Base-by-base conservation (phyloP, 2,888 invertebrate species). In the Dugesia japonica region DNA sequence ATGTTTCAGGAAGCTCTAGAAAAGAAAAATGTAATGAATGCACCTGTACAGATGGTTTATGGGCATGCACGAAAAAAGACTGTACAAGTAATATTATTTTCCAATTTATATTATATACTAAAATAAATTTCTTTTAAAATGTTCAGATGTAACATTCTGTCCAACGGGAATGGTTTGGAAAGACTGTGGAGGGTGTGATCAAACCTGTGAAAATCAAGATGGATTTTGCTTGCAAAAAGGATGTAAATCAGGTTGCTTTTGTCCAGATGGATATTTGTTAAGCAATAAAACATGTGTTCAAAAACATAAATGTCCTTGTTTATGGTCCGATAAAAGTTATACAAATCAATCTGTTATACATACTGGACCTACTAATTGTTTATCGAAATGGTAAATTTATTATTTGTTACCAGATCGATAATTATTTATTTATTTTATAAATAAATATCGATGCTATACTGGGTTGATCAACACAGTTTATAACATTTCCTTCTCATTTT, bases 21-120 rank as follows among this genome's bases (percentile, higher is more conserved):
- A 27, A 77, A 23, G 78, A 79, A 15, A 38, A 42, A 26, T 80
- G 80, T 73, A 80, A 80, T 71, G 42, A 28, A 56, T 80, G 80
- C 42, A 77, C 42, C 26, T 77, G 77, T 42, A 26, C 42, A 13
- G 28, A 77, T n/a, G 77, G 77, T 26, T 26, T 27, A 27, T 77
- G 77, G 77, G 1, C 28, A 20, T 77, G 77, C 28, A 42, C 77
- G 17, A 77, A 77, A n/a, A 75, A 75, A 1, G 75, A 75, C 31
- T 75, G 75, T 56, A 26, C 75, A 23, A 75, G 75, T 75, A 38
- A 75, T 7, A 27, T 27, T 7, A 7, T 31, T 31, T 31, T 31
- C 13, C 4, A 4, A 31, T 4, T 7, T 31, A 31, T 4, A 4
- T 31, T 7, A 31, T 31, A 13, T 31, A 31, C 31, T 31, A 31